Evolutionary conservation across 2,113 vertebrate genomes (phyloP).

Genomic region (Propithecus coquereli): DNA sequence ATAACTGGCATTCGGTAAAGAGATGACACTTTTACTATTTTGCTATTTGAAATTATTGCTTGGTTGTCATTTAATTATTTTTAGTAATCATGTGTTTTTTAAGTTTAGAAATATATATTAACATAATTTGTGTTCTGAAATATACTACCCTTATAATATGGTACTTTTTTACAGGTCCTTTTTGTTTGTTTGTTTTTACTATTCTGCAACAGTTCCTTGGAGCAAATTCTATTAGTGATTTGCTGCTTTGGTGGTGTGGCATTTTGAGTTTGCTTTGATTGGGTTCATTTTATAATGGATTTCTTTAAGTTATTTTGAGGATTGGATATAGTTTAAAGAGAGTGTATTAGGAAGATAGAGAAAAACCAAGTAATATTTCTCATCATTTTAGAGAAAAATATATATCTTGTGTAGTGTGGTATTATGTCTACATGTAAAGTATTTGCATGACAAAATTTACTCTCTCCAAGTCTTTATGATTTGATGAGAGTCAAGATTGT

Average conservation of each 20-base stretch:
- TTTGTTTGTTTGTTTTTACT: neutral
- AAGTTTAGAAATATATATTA: conserved; percentile 29
- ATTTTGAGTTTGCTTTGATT: conserved; percentile 33
- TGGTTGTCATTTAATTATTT: conserved; percentile 37
- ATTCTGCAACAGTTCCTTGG: neutral
- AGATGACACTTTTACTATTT: conserved; percentile 27
- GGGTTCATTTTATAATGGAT: neutral
- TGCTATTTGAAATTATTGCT: conserved; percentile 41
- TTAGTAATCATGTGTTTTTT: conserved; percentile 6
- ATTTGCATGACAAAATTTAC: conserved; percentile 12
- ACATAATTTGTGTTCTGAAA: conserved; percentile 1
- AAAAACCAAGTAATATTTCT: conserved; percentile 42
- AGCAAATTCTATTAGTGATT: conserved; percentile 20
- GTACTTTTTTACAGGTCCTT: neutral
- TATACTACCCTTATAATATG: neutral
- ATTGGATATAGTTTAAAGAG: conserved; percentile 28
- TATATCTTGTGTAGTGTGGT: neutral
- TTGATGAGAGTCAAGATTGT: conserved; percentile 20
- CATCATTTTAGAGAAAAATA: conserved; percentile 22
- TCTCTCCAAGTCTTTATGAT: conserved; percentile 30
- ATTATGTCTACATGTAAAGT: conserved; percentile 17
- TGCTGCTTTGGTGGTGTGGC: neutral
- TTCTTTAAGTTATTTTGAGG: conserved; percentile 49
- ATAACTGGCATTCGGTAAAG: conserved; percentile 12
- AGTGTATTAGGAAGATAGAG: neutral